Conservation (phyloP, 2,888 invertebrate species). For the Yponomeuta malinellus region DNA sequence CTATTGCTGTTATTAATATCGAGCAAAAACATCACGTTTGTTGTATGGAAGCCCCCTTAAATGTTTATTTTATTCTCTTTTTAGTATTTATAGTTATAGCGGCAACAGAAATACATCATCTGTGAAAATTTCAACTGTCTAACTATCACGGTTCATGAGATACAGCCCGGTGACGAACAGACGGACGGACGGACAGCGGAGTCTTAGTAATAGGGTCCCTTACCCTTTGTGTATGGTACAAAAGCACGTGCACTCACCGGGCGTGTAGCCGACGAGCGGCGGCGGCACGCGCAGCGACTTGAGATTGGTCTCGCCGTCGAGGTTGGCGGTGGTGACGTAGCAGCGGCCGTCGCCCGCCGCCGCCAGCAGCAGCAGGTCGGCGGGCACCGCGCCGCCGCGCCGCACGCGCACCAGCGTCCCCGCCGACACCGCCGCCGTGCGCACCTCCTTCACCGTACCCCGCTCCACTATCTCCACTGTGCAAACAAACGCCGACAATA, state of each 20-base stretch:
- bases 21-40: too few relatives aligned
- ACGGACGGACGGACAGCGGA: too few relatives aligned
- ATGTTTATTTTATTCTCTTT: too few relatives aligned
- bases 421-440: constrained; percentile 77
- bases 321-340: constrained; percentile 89
- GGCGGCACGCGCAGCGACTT: constrained; percentile 76
- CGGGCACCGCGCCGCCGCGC: constrained; percentile 85
- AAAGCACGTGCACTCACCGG: constrained; percentile 37
- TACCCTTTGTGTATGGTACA: too few relatives aligned
- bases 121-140: too few relatives aligned
- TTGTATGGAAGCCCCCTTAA: too few relatives aligned
- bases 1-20: too few relatives aligned
- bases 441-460: constrained; percentile 72
- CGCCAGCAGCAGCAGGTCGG: constrained; percentile 85
- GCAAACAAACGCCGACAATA: neutral
- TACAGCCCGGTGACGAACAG: too few relatives aligned
- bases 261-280: constrained; percentile 54
- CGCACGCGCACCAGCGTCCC: constrained; percentile 85
- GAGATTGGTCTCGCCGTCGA: constrained; percentile 88
- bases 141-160: too few relatives aligned
- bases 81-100: too few relatives aligned
- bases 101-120: too few relatives aligned
- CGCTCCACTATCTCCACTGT: constrained; percentile 76
- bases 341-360: constrained; percentile 83
- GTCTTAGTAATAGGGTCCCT: too few relatives aligned